Evolutionary conservation across 92 coral and sea anemone genomes (phyloP), one percentile per base, ranked within the genome.

Genomic region (Diadumene lineata): DNA sequence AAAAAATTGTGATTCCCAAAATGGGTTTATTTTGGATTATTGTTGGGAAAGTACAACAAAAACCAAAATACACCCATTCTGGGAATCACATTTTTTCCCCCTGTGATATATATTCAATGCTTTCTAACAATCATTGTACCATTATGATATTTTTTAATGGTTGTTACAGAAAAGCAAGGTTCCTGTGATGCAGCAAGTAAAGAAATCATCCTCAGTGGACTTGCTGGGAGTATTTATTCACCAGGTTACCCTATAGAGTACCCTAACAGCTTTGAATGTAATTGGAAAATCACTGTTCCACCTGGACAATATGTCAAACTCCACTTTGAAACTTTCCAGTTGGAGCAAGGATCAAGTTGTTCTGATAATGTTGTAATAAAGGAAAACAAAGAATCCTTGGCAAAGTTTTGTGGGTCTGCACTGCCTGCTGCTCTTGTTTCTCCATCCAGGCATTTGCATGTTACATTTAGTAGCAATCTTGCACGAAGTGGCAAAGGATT

Each of bases 191-290:
- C 57, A 10, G 57, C 67, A 43, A 63, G 27, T 16, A 78, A 69
- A 27, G 27, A 30, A 19, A 60, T 78, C 11, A 9, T 13, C 21
- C 60, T 78, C 0, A 21, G 34, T 1, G 82, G 75, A 16, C 2
- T 44, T 46, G 82, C 78, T 21, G 84, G 84, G 3, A 72, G 78
- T 53, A 28, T 79, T 7, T 79, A 60, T 32, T 60, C 66, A 22
- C 84, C 84, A 26, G 60, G 74, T 29, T 79, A 79, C 38, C 84
- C 84, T 23, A 31, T 23, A 43, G 56, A 70, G 11, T 79, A 79
- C 72, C 84, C 84, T 27, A 72, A 43, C 50, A 70, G 66, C 43
- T 60, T 32, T 18, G 73, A 70, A 15, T 79, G 84, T 50, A 18
- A 53, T 30, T 79, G 84, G 84, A 30, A 7, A 63, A 26, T 79